A percentile compares a stretch with the other conserved stretches of the same genome.
These are phyloP conservation scores for Jordanella pulchra DNA, from an alignment of 2,797 vertebrate genomes.

Conservation along the genomic window DNA sequence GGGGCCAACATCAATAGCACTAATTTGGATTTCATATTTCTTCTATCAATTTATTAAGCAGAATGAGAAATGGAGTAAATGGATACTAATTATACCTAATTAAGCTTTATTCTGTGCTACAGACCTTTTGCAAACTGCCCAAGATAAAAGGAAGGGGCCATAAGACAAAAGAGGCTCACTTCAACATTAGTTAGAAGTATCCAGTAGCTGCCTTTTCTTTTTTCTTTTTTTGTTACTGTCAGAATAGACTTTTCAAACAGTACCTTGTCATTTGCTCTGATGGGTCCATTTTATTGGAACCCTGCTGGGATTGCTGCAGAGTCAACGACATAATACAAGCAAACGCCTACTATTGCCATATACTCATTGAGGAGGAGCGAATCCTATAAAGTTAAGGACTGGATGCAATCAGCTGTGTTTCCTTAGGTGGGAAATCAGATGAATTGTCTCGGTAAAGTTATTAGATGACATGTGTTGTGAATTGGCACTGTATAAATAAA, in stretches of 20 bases:
- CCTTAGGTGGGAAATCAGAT: no score
- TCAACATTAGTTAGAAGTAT: background rate
- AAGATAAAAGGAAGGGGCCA: background rate
- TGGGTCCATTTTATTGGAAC: background rate
- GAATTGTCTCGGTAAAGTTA: no score
- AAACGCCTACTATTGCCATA: no score
- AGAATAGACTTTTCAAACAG: background rate
- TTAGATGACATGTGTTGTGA: no score
- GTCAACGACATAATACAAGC: no score
- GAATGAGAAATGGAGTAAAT: conserved; percentile 45
- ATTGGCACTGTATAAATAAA: no score
- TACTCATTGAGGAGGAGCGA: no score
- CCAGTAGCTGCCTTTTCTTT: background rate
- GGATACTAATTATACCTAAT: conserved; percentile 46
- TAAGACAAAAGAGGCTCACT: background rate
- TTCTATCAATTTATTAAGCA: conserved; percentile 56
- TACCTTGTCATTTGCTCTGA: background rate
- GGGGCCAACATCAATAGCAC: conserved; percentile 29
- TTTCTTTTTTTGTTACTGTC: no score
- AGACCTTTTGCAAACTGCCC: background rate
- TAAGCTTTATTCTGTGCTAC: conserved; percentile 22
- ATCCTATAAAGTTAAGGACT: no score
- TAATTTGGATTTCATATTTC: conserved; percentile 53
- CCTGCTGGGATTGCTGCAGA: background rate
- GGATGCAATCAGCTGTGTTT: no score